phyloP scores from a whole-genome alignment of 1,140 invertebrate genomes.

The Ladona fulva region DNA sequence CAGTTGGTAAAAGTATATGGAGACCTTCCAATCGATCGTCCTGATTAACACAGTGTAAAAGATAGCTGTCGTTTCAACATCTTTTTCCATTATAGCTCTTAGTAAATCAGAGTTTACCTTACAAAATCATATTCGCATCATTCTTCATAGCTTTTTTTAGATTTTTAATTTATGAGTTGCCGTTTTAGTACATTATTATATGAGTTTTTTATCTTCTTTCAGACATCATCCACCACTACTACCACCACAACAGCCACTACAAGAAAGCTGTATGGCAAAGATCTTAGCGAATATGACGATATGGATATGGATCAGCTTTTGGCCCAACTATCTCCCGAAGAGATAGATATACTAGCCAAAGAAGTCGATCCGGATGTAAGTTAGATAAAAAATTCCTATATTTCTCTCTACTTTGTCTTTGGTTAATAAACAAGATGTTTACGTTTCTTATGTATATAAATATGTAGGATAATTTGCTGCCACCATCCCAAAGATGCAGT shows the following conservation, averaged over 20 bases:
- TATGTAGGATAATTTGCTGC: constrained; percentile 85
- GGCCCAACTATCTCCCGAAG: constrained; percentile 85
- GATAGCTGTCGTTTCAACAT: no score
- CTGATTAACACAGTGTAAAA: no score
- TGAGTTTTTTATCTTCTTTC: constrained; percentile 36
- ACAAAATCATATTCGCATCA: no score
- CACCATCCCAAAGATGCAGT: constrained; percentile 88
- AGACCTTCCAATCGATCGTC: no score
- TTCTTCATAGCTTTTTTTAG: no score
- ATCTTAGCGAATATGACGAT: constrained; percentile 88
- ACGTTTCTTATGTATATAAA: constrained; percentile 12
- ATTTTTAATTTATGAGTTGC: no score
- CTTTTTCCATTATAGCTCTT: no score
- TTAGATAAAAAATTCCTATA: constrained; percentile 26
- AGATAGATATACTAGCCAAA: constrained; percentile 93
- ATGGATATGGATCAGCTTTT: constrained; percentile 95
- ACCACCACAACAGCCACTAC: constrained; percentile 78
- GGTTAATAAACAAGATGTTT: constrained; percentile 18
- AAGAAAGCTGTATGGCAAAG: constrained; percentile 84
- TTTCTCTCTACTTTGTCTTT: constrained; percentile 12
- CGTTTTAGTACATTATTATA: not conserved
- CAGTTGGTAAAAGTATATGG: no score
- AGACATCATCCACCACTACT: constrained; percentile 58
- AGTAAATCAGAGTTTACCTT: no score
- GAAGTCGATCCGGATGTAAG: constrained; percentile 99